Conservation (phyloP, 92 coral and sea anemone genomes). For the Actinostola sp. region DNA sequence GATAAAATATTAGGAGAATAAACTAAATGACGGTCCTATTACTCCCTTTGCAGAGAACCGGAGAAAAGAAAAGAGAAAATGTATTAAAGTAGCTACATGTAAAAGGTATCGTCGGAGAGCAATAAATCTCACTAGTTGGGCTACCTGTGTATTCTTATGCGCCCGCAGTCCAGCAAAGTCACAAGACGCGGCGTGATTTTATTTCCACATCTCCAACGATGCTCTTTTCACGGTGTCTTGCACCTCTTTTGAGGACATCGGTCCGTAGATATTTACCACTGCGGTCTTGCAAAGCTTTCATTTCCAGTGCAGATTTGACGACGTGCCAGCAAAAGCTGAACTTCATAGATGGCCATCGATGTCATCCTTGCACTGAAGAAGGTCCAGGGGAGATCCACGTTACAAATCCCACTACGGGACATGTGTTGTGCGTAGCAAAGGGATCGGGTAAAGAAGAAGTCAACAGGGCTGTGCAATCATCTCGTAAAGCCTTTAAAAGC, state of each 20-base stretch:
- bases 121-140: not conserved
- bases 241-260: not conserved
- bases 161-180: too few species aligned
- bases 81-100: too few species aligned
- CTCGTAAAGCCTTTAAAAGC: slow-evolving; percentile 64
- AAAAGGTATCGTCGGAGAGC: too few species aligned
- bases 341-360: slow-evolving; percentile 77
- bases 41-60: too few species aligned
- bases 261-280: not conserved
- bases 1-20: too few species aligned
- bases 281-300: slow-evolving; percentile 1
- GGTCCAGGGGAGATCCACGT: slow-evolving; percentile 51
- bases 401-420: slow-evolving; percentile 87
- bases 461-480: slow-evolving; percentile 69
- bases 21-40: too few species aligned
- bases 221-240: not conserved
- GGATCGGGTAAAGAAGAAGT: slow-evolving; percentile 86
- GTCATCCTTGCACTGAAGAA: slow-evolving; percentile 74
- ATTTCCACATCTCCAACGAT: not conserved
- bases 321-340: slow-evolving; percentile 55
- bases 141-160: not conserved
- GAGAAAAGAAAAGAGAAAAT: too few species aligned
- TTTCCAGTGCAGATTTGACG: slow-evolving; percentile 2
- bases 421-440: slow-evolving; percentile 71
- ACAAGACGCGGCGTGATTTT: not conserved